Base-by-base conservation (phyloP, 2,797 vertebrate species). In the Pseudochaenichthys georgianus region DNA sequence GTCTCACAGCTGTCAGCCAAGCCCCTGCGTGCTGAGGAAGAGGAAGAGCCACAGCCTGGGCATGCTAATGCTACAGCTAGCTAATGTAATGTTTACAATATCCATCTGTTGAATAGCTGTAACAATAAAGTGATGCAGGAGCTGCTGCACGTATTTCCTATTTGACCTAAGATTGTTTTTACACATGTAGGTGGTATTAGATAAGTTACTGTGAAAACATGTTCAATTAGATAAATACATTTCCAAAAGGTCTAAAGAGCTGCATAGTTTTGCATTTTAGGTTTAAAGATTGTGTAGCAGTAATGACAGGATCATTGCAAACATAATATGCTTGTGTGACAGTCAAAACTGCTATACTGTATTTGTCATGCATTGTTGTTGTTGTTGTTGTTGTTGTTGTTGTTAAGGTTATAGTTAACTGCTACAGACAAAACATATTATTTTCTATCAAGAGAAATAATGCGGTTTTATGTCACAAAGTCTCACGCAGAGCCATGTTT, bases 1-100 rank as follows among this genome's bases (percentile, higher is more conserved):
- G 86, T 93, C 90, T 93, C 93, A 87, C 93, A 94, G 92, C 94
- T 94, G 94, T 94, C 92, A 94, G 90, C 88, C 88, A 87, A 89
- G 85, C 87, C 85, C 79, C 89, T 83, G 86, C 75, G 60, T 74
- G 70, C 80, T 21, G 82, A 81, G 75, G 72, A 87, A 84, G 80
- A 83, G 85, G 72, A 87, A 84, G 80, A 83, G 85, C 85, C 83
- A 76, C 34, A 74, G 59, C 75, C 64, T 1, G 64, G 70, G 77
- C 72, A 67, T 82, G 83, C 75, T 78, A 80, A 74, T 73, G 23
- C 38, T 58, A 23, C 60, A 34, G 72, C 78, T 75, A 75, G 70
- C 78, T 67, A 58, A 64, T 75, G 48, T 47, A 47, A 58, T 84
- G 86, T 90, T 89, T 86, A 82, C 78, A 81, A n/a, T 42, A 70